Evolutionary conservation across 2,888 invertebrate species (phyloP).

Genomic region (Limnephilus lunatus): DNA sequence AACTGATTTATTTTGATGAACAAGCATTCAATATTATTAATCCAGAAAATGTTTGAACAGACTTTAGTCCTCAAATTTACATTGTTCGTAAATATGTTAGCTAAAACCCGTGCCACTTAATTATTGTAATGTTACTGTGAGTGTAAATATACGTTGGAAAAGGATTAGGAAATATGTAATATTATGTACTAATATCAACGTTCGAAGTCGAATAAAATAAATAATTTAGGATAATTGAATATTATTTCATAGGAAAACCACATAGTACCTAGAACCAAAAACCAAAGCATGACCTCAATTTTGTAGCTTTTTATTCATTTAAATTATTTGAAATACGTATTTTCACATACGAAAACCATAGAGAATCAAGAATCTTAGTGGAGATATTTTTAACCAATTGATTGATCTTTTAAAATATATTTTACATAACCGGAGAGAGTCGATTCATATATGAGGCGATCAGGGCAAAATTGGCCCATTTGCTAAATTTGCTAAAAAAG

Average conservation of each 20-base stretch:
- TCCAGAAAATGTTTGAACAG: neutral
- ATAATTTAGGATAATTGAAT: slow-evolving; percentile 23
- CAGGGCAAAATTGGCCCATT: neutral
- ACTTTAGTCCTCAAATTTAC: neutral
- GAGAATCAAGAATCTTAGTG: neutral
- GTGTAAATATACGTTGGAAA: neutral
- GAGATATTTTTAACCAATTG: slow-evolving; percentile 27
- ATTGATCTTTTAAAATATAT: neutral
- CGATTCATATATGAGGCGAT: neutral
- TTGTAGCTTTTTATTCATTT: slow-evolving; percentile 48
- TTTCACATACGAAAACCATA: neutral
- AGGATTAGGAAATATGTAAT: neutral
- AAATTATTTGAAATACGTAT: neutral
- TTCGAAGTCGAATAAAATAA: slow-evolving; percentile 6
- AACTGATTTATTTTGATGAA: neutral
- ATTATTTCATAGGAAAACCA: slow-evolving; percentile 53
- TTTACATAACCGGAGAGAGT: neutral
- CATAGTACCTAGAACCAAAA: slow-evolving; percentile 55
- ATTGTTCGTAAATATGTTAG: neutral
- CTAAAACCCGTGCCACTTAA: neutral
- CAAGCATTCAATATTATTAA: neutral
- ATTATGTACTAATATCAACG: neutral
- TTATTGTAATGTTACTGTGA: neutral
- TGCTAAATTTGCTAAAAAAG: neutral
- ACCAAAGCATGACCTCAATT: slow-evolving; percentile 65